Conservation (phyloP, 2,113 vertebrate species). For the Poeciliopsis retropinna region DNA sequence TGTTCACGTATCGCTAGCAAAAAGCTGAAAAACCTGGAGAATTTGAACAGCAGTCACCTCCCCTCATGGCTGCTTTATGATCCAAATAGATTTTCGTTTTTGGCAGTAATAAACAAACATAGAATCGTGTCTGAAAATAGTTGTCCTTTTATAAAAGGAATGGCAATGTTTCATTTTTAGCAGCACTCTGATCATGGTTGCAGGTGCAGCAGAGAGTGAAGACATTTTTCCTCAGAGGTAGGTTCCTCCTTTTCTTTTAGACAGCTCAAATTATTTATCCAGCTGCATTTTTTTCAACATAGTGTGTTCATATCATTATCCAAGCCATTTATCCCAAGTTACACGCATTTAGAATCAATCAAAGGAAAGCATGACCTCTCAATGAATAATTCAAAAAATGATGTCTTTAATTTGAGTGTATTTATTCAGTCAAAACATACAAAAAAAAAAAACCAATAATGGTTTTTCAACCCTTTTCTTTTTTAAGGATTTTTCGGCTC, state of each 20-base stretch:
- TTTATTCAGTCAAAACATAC: too few relatives aligned
- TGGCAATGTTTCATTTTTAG: background rate
- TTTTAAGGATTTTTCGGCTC: too few relatives aligned
- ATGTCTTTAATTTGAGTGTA: too few relatives aligned
- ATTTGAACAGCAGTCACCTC: background rate
- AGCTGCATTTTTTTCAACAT: slow-evolving; percentile 1
- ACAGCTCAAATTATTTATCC: background rate
- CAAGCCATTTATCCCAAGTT: background rate
- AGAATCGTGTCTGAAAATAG: too few relatives aligned
- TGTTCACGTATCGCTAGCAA: slow-evolving; percentile 19
- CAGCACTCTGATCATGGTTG: background rate
- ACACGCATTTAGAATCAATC: background rate
- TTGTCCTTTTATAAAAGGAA: background rate
- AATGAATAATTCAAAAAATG: background rate
- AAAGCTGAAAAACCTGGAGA: slow-evolving; percentile 13
- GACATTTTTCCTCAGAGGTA: background rate
- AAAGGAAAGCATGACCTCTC: background rate
- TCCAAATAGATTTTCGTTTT: background rate
- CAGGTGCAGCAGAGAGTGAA: background rate
- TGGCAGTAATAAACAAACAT: background rate
- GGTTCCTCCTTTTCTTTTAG: background rate
- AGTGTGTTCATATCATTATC: background rate
- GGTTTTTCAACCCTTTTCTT: too few relatives aligned
- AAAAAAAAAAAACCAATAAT: too few relatives aligned
- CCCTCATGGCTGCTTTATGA: background rate